Conservation (phyloP, 2,888 invertebrate species). For the Drosophila flavopinicola region DNA sequence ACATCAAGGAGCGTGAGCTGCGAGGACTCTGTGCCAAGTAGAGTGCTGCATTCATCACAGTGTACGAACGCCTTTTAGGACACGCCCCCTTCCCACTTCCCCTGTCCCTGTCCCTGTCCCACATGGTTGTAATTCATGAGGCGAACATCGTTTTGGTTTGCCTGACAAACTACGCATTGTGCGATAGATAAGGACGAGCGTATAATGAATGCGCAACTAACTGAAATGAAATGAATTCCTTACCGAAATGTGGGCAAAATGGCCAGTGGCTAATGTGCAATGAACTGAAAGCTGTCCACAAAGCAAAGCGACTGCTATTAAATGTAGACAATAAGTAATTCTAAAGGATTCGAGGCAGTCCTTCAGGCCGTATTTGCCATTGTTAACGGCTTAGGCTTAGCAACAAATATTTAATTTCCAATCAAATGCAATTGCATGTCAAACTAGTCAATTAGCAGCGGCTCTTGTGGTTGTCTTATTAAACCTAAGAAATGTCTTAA, state of each 20-base stretch:
- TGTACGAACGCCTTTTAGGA: slow-evolving; percentile 4
- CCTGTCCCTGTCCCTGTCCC: no score
- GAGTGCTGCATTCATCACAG: slow-evolving; percentile 14
- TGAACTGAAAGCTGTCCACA: slow-evolving; percentile 63
- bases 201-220: slow-evolving; percentile 24
- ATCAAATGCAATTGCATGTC: slow-evolving; percentile 52
- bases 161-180: slow-evolving; percentile 49
- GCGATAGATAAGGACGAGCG: slow-evolving; percentile 40
- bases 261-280: slow-evolving; percentile 46
- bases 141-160: slow-evolving; percentile 35
- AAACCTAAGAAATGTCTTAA: not conserved
- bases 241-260: slow-evolving; percentile 7
- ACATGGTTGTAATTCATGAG: slow-evolving; percentile 51
- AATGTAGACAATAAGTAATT: slow-evolving; percentile 47
- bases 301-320: slow-evolving; percentile 41
- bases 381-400: slow-evolving; percentile 28
- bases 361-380: not conserved
- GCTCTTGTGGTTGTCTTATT: not conserved
- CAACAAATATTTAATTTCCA: slow-evolving; percentile 47
- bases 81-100: no score
- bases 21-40: not conserved
- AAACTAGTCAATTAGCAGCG: slow-evolving; percentile 22
- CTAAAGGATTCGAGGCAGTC: slow-evolving; percentile 13
- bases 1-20: not conserved
- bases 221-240: slow-evolving; percentile 31